phyloP scores from a whole-genome alignment of 2,797 vertebrate species.

The Ctenosaura bakeri region DNA sequence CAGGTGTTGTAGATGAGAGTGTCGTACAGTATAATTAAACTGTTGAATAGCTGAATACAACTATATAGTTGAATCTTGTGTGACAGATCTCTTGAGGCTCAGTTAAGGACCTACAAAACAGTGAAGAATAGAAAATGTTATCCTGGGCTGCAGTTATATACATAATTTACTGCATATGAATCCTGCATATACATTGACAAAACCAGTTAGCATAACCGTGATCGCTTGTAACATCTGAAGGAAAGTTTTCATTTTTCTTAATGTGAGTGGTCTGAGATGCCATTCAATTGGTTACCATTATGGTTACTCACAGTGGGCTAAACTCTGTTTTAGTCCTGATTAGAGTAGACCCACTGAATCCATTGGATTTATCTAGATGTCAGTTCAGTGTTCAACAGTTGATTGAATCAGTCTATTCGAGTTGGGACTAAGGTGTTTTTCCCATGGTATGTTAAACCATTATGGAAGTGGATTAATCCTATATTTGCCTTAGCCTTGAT shows the following conservation, averaged over 20 bases:
- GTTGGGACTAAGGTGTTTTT: too few species aligned
- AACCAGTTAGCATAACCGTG: background rate
- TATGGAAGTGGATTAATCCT: too few species aligned
- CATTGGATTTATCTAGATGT: too few species aligned
- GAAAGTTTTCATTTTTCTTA: background rate
- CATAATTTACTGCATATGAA: background rate
- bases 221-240: background rate
- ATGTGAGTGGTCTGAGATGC: background rate
- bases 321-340: too few species aligned
- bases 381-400: too few species aligned
- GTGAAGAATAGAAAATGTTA: background rate
- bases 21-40: background rate
- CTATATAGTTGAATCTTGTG: background rate
- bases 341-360: too few species aligned
- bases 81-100: constrained; percentile 9
- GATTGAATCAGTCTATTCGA: too few species aligned
- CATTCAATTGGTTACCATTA: background rate
- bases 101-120: background rate
- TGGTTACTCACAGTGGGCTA: too few species aligned
- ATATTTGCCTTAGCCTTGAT: too few species aligned
- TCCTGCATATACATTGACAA: background rate
- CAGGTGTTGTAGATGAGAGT: background rate
- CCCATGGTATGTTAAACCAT: too few species aligned
- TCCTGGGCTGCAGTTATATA: background rate
- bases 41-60: too few species aligned